Conservation (phyloP, 2,113 vertebrate genomes). For the Phalacrocorax aristotelis region DNA sequence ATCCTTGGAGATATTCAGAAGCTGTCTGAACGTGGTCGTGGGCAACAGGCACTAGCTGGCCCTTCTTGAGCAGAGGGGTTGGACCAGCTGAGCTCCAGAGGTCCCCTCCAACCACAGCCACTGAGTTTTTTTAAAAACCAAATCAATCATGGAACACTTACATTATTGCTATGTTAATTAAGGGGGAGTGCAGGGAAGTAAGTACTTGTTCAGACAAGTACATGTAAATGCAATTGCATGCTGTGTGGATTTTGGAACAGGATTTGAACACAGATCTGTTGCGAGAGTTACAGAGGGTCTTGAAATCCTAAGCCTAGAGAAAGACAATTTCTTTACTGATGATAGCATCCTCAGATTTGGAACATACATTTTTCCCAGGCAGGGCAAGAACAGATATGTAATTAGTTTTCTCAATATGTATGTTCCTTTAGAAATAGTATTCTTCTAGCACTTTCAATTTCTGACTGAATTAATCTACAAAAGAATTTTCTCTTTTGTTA, state of each 20-base stretch:
- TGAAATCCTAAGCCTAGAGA: not conserved
- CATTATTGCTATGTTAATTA: not conserved
- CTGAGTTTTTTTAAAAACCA: not conserved
- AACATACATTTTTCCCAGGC: not conserved
- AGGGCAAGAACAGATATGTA: not conserved
- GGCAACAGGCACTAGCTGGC: not conserved
- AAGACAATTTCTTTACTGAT: not conserved
- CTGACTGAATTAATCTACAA: not conserved
- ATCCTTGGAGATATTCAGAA: not conserved
- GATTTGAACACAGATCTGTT: not conserved
- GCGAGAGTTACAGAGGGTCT: not conserved
- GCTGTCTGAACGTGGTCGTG: fast-evolving
- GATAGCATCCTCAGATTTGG: not conserved
- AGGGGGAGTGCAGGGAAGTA: not conserved
- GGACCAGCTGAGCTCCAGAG: not conserved
- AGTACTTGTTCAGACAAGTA: not conserved
- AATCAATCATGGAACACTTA: not conserved
- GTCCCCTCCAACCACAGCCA: not conserved
- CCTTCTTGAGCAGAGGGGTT: not conserved
- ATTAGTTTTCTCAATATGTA: not conserved
- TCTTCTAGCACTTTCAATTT: not conserved
- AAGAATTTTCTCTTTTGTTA: not conserved
- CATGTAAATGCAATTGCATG: not conserved
- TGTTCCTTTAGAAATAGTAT: not conserved
- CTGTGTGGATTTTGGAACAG: not conserved